Evolutionary conservation across 2,113 vertebrate species (phyloP).

Genomic region (Dicaeum eximium): DNA sequence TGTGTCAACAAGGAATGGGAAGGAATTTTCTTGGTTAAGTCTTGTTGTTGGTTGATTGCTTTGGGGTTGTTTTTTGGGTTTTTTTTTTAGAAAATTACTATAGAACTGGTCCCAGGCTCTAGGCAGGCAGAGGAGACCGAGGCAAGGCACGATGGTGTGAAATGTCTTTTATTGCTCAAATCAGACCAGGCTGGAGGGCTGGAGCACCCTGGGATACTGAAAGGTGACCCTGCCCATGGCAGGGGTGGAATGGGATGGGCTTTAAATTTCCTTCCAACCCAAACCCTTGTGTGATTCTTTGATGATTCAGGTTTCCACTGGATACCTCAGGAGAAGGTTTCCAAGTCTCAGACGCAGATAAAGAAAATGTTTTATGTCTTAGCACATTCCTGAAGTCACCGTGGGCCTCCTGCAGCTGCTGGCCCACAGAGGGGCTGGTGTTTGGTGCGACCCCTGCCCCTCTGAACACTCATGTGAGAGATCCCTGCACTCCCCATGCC

Average conservation of each 20-base stretch:
- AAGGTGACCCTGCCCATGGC: neutral
- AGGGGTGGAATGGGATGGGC: neutral
- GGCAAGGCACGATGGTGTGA: fast-evolving
- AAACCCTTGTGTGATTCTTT: neutral
- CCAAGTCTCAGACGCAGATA: neutral
- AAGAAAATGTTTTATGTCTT: no score
- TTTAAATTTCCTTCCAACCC: neutral
- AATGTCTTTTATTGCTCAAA: neutral
- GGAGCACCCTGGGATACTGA: neutral
- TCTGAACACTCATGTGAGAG: fast-evolving
- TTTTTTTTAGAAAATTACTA: fast-evolving
- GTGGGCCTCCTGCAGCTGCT: neutral
- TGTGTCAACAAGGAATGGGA: fast-evolving
- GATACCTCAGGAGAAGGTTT: neutral
- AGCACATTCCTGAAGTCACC: fast-evolving
- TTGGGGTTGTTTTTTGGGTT: fast-evolving
- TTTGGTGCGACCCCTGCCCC: fast-evolving
- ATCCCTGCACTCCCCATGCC: fast-evolving
- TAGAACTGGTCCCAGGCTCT: fast-evolving
- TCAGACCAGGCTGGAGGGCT: neutral
- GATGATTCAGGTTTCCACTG: neutral
- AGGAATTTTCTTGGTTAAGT: neutral
- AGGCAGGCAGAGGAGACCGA: neutral
- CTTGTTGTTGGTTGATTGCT: neutral
- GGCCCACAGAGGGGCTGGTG: fast-evolving